Evolutionary conservation across 2,113 vertebrate species (phyloP).

Genomic region (Phasianus colchicus): DNA sequence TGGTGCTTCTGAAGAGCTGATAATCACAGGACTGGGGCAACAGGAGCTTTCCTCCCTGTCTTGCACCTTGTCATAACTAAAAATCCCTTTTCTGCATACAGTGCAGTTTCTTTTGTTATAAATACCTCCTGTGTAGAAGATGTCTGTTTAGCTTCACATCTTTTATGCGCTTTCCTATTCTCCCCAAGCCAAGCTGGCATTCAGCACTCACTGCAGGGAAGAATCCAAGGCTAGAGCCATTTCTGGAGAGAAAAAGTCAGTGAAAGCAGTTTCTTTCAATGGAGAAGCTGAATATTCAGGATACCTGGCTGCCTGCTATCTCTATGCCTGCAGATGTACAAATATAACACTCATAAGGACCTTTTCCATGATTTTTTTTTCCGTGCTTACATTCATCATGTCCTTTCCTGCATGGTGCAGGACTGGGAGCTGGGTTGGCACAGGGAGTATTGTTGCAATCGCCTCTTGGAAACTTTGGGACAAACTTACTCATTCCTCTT

Average conservation of each 20-base stretch:
- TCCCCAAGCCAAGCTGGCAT: neutral
- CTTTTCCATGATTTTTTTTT: neutral
- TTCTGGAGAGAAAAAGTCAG: conserved; percentile 37
- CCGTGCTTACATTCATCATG: neutral
- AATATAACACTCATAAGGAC: neutral
- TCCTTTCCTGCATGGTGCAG: neutral
- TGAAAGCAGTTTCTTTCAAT: conserved; percentile 22
- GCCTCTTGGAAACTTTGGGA: neutral
- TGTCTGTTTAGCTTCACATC: neutral
- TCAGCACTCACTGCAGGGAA: neutral
- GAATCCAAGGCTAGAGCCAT: conserved; percentile 34
- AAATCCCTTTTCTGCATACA: neutral
- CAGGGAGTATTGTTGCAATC: fast-evolving
- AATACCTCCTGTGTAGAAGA: neutral
- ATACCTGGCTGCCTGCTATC: neutral
- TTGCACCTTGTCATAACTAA: neutral
- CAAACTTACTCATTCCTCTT: neutral
- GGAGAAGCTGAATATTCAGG: neutral
- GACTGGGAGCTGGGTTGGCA: neutral
- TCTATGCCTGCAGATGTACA: neutral
- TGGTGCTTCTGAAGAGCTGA: neutral
- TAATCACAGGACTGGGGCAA: neutral
- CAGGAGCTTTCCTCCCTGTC: neutral
- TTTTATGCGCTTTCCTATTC: neutral
- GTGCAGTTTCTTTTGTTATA: neutral